A percentile compares a stretch with the other conserved stretches of the same genome.
These are phyloP conservation scores for Rhinopithecus roxellana DNA, from an alignment of 2,113 vertebrate species.

Conservation along the genomic window DNA sequence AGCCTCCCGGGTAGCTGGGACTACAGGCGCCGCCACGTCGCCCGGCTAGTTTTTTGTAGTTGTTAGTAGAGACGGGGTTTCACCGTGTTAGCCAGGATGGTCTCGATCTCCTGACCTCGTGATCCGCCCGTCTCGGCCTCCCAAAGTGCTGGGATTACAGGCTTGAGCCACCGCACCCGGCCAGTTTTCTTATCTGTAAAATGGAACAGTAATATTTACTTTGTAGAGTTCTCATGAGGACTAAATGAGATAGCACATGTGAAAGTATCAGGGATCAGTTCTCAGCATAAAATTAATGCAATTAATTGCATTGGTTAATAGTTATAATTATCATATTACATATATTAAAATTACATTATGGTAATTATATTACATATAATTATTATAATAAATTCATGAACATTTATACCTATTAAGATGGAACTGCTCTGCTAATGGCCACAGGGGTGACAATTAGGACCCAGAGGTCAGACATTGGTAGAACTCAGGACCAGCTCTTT, in stretches of 20 bases:
- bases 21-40: too few relatives aligned
- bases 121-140: too few relatives aligned
- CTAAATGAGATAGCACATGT: not conserved
- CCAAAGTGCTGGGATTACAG: too few relatives aligned
- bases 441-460: not conserved
- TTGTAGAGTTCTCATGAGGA: not conserved
- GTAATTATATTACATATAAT: not conserved
- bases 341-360: not conserved
- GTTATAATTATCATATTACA: not conserved
- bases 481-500: not conserved
- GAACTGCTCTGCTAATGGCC: not conserved
- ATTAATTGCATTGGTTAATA: not conserved
- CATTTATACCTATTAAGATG: not conserved
- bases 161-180: too few relatives aligned
- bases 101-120: too few relatives aligned
- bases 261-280: not conserved
- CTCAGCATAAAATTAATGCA: not conserved
- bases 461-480: not conserved
- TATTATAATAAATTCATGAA: not conserved
- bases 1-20: too few relatives aligned
- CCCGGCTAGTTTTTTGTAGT: too few relatives aligned
- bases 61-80: too few relatives aligned
- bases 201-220: not conserved
- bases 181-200: conserved; percentile 14
- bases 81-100: too few relatives aligned